Percentiles rank a stretch among this genome's conserved stretches.
Evolutionary conservation across 37 sponge, comb jelly and placozoan genomes (phyloP).

Genomic region (Mnemiopsis leidyi): DNA sequence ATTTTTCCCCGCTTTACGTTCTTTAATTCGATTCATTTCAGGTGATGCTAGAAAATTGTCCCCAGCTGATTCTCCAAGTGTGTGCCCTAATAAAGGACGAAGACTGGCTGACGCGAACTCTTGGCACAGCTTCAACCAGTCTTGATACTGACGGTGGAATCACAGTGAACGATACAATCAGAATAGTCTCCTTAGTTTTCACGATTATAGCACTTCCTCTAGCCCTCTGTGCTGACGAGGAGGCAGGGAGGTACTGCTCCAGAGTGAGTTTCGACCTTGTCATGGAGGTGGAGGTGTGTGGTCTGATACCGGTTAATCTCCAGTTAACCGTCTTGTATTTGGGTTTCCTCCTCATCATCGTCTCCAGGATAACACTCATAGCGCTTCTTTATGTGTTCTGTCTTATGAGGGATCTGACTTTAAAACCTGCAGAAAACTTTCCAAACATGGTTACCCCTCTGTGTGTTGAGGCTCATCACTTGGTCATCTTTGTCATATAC

Average conservation of each 20-base stretch:
- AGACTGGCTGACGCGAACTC: background rate
- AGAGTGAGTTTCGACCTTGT: background rate
- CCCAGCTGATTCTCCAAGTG: constrained; percentile 48
- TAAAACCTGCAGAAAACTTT: background rate
- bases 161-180: background rate
- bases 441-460: constrained; percentile 33
- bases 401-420: background rate
- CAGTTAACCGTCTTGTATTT: constrained; percentile 10
- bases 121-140: background rate
- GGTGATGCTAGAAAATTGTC: constrained; percentile 64
- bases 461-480: background rate
- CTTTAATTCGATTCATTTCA: constrained; percentile 29
- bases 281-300: background rate
- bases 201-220: background rate
- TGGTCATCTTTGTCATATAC: constrained; percentile 13
- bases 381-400: background rate
- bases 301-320: background rate
- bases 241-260: constrained; percentile 29
- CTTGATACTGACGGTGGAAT: background rate
- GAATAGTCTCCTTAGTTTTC: background rate
- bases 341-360: constrained; percentile 47
- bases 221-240: constrained; percentile 59
- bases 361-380: constrained; percentile 8
- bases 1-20: too few species aligned
- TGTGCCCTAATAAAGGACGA: constrained; percentile 6